phyloP scores from a whole-genome alignment of 2,113 vertebrate species.

The Glaucidium brasilianum region DNA sequence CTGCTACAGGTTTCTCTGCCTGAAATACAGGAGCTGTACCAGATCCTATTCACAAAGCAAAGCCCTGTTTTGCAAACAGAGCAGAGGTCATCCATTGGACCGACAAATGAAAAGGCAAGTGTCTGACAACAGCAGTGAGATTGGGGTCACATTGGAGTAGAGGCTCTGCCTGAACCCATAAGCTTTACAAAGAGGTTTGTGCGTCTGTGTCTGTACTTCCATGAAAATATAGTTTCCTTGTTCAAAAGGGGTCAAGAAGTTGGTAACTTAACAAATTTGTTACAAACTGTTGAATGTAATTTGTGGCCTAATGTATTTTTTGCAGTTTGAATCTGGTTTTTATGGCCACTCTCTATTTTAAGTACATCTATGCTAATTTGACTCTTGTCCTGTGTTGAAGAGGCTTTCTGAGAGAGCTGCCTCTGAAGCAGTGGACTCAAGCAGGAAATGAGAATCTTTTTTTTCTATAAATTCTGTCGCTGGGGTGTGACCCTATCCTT shows the following conservation, averaged over 20 bases:
- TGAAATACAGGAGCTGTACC: constrained; percentile 89
- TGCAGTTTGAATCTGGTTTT: neutral
- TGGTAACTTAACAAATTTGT: neutral
- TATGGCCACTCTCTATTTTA: neutral
- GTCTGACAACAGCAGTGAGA: neutral
- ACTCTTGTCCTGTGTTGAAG: neutral
- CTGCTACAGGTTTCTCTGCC: constrained; percentile 90
- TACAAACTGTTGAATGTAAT: neutral
- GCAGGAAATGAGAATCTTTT: neutral
- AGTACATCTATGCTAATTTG: neutral
- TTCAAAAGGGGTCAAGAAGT: neutral
- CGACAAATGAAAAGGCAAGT: constrained; percentile 71
- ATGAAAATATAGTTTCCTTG: neutral
- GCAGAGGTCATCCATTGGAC: constrained; percentile 61
- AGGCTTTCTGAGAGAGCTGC: neutral
- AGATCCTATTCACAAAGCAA: constrained; percentile 78
- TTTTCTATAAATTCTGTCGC: neutral
- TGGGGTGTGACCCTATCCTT: neutral
- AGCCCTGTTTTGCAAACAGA: constrained; percentile 55
- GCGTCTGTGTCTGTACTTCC: neutral
- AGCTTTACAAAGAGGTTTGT: neutral
- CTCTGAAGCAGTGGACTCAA: neutral
- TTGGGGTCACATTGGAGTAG: neutral
- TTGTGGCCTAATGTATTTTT: neutral
- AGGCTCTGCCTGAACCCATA: neutral